Evolutionary conservation across 2,113 vertebrate genomes (phyloP), one percentile per base, ranked within the genome.

Genomic region (crab-eating macaque (Macaca fascicularis)): DNA sequence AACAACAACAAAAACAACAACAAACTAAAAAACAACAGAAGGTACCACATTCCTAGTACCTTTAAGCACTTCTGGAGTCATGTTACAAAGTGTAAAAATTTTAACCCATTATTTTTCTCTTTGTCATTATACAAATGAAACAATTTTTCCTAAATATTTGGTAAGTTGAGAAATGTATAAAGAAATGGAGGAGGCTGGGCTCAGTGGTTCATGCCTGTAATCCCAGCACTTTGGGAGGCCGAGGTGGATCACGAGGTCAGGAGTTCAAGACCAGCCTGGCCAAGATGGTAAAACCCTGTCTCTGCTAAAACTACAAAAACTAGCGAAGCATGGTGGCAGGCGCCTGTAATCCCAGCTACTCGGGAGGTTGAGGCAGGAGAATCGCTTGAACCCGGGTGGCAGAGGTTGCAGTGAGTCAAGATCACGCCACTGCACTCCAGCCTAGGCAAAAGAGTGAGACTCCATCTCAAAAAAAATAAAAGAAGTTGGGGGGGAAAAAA

Each of bases 81-180:
- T 43, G 43, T 43, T 88, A 84, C 5, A 59, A 11, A 59, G 20
- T 19, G 6, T 83, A 32, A 92, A 64, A 20, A 6, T 89, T 76
- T 92, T 81, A 89, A 55, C 45, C 19, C n/a, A 59, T 23, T 40
- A 30, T 79, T 75, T 93, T 61, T 61, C 81, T 96, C 45, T 85
- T 74, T 95, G 30, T 43, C 27, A 64, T 72, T 87, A 94, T 23
- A 92, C 64, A 96, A 94, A 81, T 40, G 78, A 59, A 59, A 50
- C 14, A 74, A 88, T 78, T 78, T 40, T 69, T 92, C 27, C 52
- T 30, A 80, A 95, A 89, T 43, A 97, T 87, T 69, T 79, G 40
- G 45, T 38, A 83, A 79, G 40, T 74, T 89, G 0, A 7, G 45
- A 95, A 92, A 95, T 40, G 13, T 55, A 93, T 3, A 5, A 92